phyloP scores from a whole-genome alignment of 1,140 invertebrate genomes.

The Zaprionus lachaisei region DNA sequence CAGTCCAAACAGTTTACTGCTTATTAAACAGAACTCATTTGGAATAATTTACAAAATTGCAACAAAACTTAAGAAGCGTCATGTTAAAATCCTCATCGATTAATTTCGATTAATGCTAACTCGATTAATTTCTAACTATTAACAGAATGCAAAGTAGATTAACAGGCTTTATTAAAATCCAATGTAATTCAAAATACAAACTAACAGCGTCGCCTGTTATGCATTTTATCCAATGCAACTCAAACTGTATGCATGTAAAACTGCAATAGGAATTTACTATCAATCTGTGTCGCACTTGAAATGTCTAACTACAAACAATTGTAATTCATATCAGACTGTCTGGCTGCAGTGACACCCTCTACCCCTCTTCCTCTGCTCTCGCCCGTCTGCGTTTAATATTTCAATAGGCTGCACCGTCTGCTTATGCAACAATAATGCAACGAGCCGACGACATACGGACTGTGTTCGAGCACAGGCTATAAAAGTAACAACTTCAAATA shows the following conservation, averaged over 20 bases:
- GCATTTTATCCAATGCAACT: neutral
- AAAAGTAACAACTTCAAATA: constrained; percentile 64
- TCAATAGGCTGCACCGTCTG: constrained; percentile 18
- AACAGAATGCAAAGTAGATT: neutral
- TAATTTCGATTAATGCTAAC: too few relatives aligned
- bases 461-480: constrained; percentile 43
- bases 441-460: neutral
- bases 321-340: constrained; percentile 64
- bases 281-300: constrained; percentile 34
- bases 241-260: constrained; percentile 6
- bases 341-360: constrained; percentile 22
- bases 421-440: constrained; percentile 63
- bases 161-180: neutral
- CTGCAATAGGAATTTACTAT: constrained; percentile 10
- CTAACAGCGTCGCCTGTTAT: neutral
- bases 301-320: constrained; percentile 48
- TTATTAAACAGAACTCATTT: too few relatives aligned
- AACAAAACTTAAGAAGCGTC: too few relatives aligned
- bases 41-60: too few relatives aligned
- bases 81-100: too few relatives aligned
- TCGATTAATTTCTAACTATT: neutral
- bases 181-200: neutral
- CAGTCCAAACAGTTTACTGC: too few relatives aligned
- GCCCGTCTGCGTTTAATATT: constrained; percentile 41
- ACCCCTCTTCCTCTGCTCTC: neutral